phyloP scores from a whole-genome alignment of 2,113 vertebrate species.

The Atrichornis clamosus region DNA sequence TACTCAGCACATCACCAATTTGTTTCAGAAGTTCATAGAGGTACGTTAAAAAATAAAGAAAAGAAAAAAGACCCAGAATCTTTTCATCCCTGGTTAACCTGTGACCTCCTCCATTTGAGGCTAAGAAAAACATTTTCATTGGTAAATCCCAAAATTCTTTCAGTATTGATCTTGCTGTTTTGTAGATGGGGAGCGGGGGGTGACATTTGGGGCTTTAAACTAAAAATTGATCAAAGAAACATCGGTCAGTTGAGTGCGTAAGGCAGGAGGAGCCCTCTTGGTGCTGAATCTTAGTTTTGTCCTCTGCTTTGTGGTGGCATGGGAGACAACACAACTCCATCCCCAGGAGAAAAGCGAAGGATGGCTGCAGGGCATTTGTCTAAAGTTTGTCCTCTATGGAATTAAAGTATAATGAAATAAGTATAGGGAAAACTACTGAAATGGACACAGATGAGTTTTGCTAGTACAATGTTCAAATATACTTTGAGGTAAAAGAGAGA shows the following conservation, averaged over 20 bases:
- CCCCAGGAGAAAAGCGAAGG: neutral
- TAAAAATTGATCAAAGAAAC: neutral
- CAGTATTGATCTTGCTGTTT: neutral
- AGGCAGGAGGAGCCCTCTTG: neutral
- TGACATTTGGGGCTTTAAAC: rapidly evolving
- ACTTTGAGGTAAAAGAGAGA: neutral
- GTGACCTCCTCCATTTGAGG: neutral
- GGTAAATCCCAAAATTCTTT: neutral
- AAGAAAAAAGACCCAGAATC: rapidly evolving
- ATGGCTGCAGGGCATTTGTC: neutral
- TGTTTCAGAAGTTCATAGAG: neutral
- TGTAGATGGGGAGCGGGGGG: neutral
- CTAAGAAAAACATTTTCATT: neutral
- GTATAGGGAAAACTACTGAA: neutral
- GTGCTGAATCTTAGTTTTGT: neutral
- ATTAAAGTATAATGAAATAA: neutral
- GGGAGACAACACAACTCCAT: neutral
- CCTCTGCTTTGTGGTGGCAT: neutral
- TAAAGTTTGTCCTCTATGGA: neutral
- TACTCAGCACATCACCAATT: neutral
- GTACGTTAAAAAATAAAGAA: neutral
- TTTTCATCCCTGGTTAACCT: neutral
- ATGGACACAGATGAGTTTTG: neutral
- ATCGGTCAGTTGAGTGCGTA: neutral
- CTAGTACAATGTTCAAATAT: neutral